Conservation (phyloP, 1,140 invertebrate genomes). For the Polyergus mexicanus region DNA sequence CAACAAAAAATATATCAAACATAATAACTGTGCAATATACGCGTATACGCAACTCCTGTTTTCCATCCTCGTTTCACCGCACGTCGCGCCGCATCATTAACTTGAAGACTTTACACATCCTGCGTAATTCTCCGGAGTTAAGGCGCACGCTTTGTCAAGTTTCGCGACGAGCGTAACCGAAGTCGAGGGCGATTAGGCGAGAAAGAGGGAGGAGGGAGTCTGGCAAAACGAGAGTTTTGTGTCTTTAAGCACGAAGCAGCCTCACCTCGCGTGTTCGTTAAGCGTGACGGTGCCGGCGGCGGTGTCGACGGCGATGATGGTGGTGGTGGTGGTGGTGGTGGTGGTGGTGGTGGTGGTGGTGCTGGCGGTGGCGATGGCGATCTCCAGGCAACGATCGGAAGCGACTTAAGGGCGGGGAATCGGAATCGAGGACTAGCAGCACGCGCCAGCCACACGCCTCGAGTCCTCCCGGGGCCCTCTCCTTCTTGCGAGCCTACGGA, state of each 20-base stretch:
- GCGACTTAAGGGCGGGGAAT: slow-evolving; percentile 77
- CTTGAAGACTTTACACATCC: no score
- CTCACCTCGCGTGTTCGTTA: slow-evolving; percentile 75
- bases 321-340: no score
- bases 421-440: slow-evolving; percentile 78
- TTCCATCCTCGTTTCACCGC: no score
- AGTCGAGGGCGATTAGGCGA: neutral
- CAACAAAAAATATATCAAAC: neutral
- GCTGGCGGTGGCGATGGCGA: slow-evolving; percentile 50
- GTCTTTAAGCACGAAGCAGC: slow-evolving; percentile 50
- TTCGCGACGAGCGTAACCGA: slow-evolving; percentile 10
- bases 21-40: no score
- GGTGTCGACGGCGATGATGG: slow-evolving; percentile 57
- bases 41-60: no score
- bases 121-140: no score
- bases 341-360: slow-evolving; percentile 26
- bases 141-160: no score
- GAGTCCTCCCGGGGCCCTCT: slow-evolving; percentile 69
- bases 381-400: slow-evolving; percentile 75
- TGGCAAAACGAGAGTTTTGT: slow-evolving; percentile 34
- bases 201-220: neutral
- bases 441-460: slow-evolving; percentile 84
- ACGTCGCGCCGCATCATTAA: no score
- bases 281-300: slow-evolving; percentile 76
- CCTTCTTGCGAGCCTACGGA: slow-evolving; percentile 63